Evolutionary conservation across 2,888 invertebrate species (phyloP).

Genomic region (Pseudococcus viburni): DNA sequence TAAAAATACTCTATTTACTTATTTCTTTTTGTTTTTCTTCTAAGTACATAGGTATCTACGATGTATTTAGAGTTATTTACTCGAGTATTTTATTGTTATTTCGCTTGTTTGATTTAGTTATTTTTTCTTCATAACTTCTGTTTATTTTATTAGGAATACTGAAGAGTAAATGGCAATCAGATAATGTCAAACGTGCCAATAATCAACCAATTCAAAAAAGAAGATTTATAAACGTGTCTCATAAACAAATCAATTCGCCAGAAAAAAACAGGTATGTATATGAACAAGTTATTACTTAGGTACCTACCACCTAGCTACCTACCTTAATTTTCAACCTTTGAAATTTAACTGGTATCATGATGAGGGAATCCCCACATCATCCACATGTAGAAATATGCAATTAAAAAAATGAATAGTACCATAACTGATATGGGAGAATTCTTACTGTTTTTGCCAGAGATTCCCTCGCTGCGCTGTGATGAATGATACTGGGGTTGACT

Average conservation of each 20-base stretch:
- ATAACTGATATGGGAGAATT: no score
- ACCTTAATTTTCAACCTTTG: no score
- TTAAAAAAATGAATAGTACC: no score
- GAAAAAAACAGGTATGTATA: constrained; percentile 3
- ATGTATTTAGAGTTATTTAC: no score
- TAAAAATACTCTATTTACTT: neutral
- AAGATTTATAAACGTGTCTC: constrained; percentile 13
- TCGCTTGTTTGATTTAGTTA: neutral
- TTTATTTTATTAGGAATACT: constrained; percentile 1
- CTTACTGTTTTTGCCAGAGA: no score
- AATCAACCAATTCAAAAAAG: constrained; percentile 7
- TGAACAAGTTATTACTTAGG: neutral
- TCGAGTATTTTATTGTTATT: no score
- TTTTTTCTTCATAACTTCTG: neutral
- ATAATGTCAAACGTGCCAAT: neutral
- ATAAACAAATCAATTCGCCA: neutral
- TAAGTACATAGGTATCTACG: neutral
- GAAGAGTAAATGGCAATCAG: constrained; percentile 19
- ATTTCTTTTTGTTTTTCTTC: neutral
- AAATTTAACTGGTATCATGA: no score
- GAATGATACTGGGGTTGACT: no score
- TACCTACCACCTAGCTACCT: no score
- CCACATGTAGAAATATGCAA: no score
- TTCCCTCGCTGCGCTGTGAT: no score
- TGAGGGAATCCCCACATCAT: no score